These are phyloP conservation scores for Congeria kusceri DNA, from an alignment of 2,888 invertebrate genomes.

Conservation along the genomic window DNA sequence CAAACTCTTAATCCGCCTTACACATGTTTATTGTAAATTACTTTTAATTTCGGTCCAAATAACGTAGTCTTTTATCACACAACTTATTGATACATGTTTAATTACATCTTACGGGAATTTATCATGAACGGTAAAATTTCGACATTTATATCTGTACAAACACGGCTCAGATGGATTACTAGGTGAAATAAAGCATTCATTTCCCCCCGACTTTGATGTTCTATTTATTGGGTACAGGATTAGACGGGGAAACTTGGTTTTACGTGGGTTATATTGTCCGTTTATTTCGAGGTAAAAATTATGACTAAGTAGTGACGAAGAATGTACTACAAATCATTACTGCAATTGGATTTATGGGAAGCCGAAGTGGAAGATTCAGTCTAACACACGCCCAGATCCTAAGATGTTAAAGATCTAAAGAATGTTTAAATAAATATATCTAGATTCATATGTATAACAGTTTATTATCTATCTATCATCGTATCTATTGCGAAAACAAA, in stretches of 20 bases:
- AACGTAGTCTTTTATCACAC: slow-evolving; percentile 21
- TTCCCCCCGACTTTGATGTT: slow-evolving; percentile 42
- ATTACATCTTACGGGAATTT: slow-evolving; percentile 21
- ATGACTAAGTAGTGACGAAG: no score
- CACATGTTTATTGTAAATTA: neutral
- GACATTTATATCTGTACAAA: slow-evolving; percentile 24
- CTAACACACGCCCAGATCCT: no score
- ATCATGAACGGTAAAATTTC: slow-evolving; percentile 22
- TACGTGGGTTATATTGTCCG: slow-evolving; percentile 24
- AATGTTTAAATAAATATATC: no score
- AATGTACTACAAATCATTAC: no score
- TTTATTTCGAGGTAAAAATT: slow-evolving; percentile 30
- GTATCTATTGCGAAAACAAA: no score
- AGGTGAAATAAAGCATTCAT: slow-evolving; percentile 31
- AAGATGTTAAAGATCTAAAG: no score
- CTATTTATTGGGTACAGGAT: slow-evolving; percentile 14
- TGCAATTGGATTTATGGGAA: no score
- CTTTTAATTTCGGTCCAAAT: slow-evolving; percentile 31
- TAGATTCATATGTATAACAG: no score
- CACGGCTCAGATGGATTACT: slow-evolving; percentile 34
- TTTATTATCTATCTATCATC: no score
- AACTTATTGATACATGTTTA: slow-evolving; percentile 29
- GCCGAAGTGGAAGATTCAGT: no score
- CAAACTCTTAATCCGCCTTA: no score
- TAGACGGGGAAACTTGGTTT: slow-evolving; percentile 22